These are phyloP conservation scores for Patella caerulea DNA, from an alignment of 2,888 invertebrate species.

Conservation along the genomic window DNA sequence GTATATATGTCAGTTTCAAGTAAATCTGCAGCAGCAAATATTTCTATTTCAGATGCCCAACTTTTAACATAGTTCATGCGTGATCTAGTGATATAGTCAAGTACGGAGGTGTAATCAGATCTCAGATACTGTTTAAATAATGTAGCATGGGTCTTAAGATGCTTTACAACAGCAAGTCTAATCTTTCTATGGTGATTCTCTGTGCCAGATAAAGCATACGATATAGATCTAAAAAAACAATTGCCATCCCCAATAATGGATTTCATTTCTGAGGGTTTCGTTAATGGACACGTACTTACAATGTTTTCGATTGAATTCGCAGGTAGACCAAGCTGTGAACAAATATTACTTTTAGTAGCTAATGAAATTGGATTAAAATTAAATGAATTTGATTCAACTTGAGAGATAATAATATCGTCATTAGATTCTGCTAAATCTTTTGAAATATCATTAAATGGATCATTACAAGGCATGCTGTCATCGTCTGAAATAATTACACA, in stretches of 20 bases:
- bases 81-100: background rate
- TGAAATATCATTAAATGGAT: background rate
- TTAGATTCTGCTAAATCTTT: background rate
- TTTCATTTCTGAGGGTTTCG: background rate
- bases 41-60: constrained; percentile 7
- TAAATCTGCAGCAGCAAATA: constrained; percentile 1
- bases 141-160: background rate
- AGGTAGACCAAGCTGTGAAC: background rate
- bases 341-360: background rate
- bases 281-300: background rate
- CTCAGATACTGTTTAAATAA: background rate
- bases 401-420: background rate
- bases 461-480: too few relatives aligned
- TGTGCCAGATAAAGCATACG: background rate
- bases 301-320: background rate
- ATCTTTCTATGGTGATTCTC: background rate
- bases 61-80: background rate
- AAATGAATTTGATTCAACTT: background rate
- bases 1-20: background rate
- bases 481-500: too few relatives aligned
- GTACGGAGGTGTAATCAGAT: background rate
- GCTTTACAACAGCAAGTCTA: background rate
- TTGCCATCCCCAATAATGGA: background rate
- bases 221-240: background rate
- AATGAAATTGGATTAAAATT: background rate